Percentiles rank a stretch among this genome's conserved stretches.
phyloP scores from a whole-genome alignment of 2,888 invertebrate genomes.

The Xanthorhoe designata region DNA sequence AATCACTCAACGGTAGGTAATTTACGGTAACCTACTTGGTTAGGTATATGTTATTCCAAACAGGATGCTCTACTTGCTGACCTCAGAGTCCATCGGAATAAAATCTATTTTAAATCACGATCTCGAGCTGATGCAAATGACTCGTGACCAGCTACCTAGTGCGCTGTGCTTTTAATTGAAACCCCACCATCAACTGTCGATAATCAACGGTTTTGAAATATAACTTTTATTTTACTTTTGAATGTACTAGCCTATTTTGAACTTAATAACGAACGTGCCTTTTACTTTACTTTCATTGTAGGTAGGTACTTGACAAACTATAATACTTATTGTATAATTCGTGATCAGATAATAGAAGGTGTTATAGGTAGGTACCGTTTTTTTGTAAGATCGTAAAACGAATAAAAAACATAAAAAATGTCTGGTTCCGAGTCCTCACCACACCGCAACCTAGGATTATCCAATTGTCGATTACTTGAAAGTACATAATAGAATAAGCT shows the following conservation, averaged over 20 bases:
- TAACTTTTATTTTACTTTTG: slow-evolving; percentile 3
- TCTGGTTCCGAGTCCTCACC: too few species aligned
- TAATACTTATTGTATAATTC: too few species aligned
- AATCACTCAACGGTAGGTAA: background rate
- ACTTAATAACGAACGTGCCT: background rate
- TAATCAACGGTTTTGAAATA: slow-evolving; percentile 3
- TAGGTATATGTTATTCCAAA: slow-evolving; percentile 40
- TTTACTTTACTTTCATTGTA: background rate
- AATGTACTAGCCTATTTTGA: background rate
- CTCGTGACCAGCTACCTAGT: slow-evolving; percentile 40
- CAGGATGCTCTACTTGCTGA: slow-evolving; percentile 69
- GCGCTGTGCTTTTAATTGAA: slow-evolving; percentile 29
- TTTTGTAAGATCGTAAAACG: too few species aligned
- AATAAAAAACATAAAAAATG: too few species aligned
- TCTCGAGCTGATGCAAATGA: slow-evolving; percentile 29
- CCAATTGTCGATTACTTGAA: too few species aligned
- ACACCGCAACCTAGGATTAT: too few species aligned
- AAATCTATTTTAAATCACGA: slow-evolving; percentile 31
- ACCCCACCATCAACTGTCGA: slow-evolving; percentile 21
- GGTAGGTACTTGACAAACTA: background rate
- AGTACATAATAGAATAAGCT: too few species aligned
- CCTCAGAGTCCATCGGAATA: slow-evolving; percentile 60
- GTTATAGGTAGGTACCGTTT: too few species aligned
- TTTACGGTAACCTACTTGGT: background rate
- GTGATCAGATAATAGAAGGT: too few species aligned